A percentile compares a stretch with the other conserved stretches of the same genome.
Evolutionary conservation across 2,888 invertebrate species (phyloP).

Genomic region (Tinea trinotella): DNA sequence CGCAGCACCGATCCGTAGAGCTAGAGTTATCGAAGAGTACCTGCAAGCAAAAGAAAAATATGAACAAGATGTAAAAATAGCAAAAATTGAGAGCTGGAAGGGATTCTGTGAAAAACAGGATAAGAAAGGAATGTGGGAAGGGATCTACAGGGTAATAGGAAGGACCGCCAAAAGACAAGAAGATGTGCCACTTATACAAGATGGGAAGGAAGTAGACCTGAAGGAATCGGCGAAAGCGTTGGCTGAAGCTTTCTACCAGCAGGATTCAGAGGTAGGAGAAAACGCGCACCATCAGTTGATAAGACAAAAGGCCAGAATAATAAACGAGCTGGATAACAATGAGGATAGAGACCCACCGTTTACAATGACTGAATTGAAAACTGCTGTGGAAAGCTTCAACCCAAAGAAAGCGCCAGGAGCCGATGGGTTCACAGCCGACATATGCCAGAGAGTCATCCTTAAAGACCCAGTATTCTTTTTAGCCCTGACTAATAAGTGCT

Average conservation of each 20-base stretch:
- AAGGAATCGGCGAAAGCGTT: not conserved
- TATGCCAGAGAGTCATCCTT: too few relatives aligned
- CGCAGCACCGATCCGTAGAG: not conserved
- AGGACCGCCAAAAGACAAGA: not conserved
- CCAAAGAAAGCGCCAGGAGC: not conserved
- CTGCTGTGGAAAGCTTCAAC: not conserved
- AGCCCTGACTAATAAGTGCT: constrained; percentile 19
- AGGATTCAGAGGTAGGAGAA: not conserved
- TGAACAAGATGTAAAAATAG: too few relatives aligned
- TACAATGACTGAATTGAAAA: not conserved
- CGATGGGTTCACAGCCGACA: not conserved
- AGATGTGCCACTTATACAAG: not conserved
- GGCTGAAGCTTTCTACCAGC: not conserved
- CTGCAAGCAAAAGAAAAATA: constrained; percentile 3
- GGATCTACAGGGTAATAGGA: not conserved
- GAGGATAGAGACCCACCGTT: not conserved
- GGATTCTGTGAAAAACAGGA: too few relatives aligned
- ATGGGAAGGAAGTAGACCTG: not conserved
- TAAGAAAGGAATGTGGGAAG: not conserved
- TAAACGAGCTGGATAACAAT: not conserved
- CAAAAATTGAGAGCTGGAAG: too few relatives aligned
- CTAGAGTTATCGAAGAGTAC: not conserved
- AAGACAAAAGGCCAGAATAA: not conserved
- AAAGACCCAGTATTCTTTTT: constrained; percentile 8
- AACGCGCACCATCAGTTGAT: not conserved